Conservation (phyloP, 1,140 invertebrate genomes). For the Doryteuthis pealeii region DNA sequence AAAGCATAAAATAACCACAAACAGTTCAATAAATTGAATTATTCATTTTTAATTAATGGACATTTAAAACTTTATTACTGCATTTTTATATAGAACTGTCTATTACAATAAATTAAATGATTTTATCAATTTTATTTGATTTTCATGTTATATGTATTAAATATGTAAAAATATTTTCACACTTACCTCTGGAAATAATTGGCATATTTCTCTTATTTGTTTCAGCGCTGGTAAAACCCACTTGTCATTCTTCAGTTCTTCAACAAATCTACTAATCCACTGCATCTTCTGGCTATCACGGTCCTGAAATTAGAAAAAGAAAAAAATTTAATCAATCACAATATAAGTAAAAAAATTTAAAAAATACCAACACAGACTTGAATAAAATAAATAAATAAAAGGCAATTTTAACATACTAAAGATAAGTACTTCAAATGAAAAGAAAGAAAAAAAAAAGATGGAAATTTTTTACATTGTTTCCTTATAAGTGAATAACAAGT, state of each 20-base stretch:
- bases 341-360: background rate
- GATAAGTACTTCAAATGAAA: background rate
- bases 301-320: constrained; percentile 67
- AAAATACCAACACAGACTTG: background rate
- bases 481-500: no score
- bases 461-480: no score
- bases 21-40: no score
- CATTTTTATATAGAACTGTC: no score
- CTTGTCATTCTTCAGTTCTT: constrained; percentile 84
- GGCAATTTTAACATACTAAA: background rate
- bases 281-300: constrained; percentile 93
- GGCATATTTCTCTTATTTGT: constrained; percentile 94
- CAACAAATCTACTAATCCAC: constrained; percentile 94
- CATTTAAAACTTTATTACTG: no score
- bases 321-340: background rate
- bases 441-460: no score
- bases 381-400: background rate
- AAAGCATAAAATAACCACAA: no score
- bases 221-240: constrained; percentile 95
- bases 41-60: no score
- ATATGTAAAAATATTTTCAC: no score
- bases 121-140: no score
- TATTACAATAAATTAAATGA: no score
- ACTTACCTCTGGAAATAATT: constrained; percentile 76
- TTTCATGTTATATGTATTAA: no score